Percentiles rank a stretch among this genome's conserved stretches.
Conservation (phyloP, 2,888 invertebrate species). For the Pristionchus exspectatus region DNA sequence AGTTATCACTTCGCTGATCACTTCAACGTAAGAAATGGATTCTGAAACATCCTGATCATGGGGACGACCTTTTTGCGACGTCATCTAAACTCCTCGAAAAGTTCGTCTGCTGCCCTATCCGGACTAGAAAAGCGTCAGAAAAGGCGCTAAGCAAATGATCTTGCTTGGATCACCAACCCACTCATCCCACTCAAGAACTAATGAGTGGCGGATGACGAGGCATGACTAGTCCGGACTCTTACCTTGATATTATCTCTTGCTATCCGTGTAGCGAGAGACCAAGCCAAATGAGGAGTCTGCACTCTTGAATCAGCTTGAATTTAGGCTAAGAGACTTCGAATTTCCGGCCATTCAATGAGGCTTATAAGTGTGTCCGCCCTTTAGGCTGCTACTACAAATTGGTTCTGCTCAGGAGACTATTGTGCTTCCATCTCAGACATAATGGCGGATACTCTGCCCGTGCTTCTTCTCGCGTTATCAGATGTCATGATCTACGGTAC, state of each 20-base stretch:
- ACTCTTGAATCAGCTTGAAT: background rate
- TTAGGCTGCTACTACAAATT: background rate
- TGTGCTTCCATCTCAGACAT: background rate
- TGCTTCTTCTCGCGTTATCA: background rate
- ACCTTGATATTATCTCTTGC: background rate
- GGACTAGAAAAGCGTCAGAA: background rate
- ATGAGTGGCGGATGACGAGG: background rate
- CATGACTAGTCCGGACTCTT: background rate
- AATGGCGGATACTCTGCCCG: background rate
- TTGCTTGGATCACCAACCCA: background rate
- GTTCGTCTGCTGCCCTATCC: no score
- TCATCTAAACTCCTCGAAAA: no score
- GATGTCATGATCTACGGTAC: slow-evolving; percentile 27
- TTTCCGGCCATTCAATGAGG: background rate
- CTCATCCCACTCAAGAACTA: background rate
- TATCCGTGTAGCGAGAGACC: background rate
- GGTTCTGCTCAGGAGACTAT: background rate
- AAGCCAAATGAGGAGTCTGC: background rate
- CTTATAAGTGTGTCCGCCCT: background rate
- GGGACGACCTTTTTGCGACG: no score
- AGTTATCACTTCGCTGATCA: no score
- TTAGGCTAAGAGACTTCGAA: background rate
- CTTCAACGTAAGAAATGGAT: no score
- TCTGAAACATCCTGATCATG: no score
- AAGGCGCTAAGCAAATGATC: background rate